Evolutionary conservation across 2,888 invertebrate species (phyloP).

Genomic region (Tanaodytes sp.): DNA sequence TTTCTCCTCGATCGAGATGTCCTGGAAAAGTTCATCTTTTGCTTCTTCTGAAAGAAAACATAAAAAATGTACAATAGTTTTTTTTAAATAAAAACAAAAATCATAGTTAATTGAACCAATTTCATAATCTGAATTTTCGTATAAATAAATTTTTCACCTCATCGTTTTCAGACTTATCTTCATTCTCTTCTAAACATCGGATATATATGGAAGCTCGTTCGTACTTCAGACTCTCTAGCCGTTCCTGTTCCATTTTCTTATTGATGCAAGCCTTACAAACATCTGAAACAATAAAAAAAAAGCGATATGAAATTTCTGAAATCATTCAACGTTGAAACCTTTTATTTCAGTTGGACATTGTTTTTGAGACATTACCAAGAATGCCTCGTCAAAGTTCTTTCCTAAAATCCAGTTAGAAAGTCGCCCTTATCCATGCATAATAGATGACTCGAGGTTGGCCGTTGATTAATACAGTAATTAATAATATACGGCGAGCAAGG

Average conservation of each 20-base stretch:
- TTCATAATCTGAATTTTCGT: no score
- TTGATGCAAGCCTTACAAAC: conserved; percentile 66
- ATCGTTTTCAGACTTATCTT: conserved; percentile 62
- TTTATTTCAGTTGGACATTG: background rate
- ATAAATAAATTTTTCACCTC: conserved; percentile 60
- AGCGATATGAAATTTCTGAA: conserved; percentile 1
- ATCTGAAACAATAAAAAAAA: conserved; percentile 59
- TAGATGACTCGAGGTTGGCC: conserved; percentile 68
- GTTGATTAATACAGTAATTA: conserved; percentile 73
- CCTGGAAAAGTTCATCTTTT: conserved; percentile 55
- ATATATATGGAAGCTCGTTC: conserved; percentile 69
- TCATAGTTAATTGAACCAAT: no score
- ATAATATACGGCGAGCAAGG: conserved; percentile 68
- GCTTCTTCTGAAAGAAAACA: conserved; percentile 42
- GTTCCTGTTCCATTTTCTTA: conserved; percentile 66
- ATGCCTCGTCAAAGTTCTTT: conserved; percentile 52
- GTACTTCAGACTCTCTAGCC: conserved; percentile 68
- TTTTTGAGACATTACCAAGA: conserved; percentile 44
- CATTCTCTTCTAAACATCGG: conserved; percentile 68
- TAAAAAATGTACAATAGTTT: conserved; percentile 11
- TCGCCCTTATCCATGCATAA: conserved; percentile 69
- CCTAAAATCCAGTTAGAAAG: conserved; percentile 46
- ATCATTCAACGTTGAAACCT: background rate
- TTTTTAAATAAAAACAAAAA: no score
- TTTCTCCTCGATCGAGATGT: conserved; percentile 67